A percentile compares a stretch with the other conserved stretches of the same genome.
Evolutionary conservation across 2,888 invertebrate species (phyloP).

Genomic region (Epinotia demarniana): DNA sequence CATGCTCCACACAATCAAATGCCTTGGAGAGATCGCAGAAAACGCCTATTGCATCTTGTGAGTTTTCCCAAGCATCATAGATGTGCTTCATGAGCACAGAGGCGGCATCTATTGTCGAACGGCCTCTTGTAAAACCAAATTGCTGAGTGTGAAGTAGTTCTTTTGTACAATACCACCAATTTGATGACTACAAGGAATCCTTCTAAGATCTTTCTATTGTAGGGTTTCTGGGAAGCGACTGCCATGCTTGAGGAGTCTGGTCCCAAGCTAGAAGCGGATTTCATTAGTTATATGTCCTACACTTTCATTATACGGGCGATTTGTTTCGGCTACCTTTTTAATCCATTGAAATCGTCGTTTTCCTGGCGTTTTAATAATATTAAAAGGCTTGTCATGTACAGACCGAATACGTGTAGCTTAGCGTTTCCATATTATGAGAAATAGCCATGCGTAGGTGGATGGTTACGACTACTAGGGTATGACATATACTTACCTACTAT

Average conservation of each 20-base stretch:
- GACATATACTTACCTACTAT: background rate
- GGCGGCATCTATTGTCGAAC: no score
- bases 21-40: no score
- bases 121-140: no score
- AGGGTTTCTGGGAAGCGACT: background rate
- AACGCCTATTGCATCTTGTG: no score
- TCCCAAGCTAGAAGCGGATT: background rate
- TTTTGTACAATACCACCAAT: background rate
- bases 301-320: no score
- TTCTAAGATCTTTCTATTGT: background rate
- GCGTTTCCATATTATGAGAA: background rate
- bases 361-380: background rate
- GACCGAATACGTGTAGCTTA: background rate
- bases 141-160: no score
- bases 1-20: no score
- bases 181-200: background rate
- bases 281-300: no score
- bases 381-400: background rate
- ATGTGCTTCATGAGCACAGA: no score
- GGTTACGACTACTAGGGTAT: conserved; percentile 1
- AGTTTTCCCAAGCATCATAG: no score
- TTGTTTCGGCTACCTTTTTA: no score
- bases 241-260: background rate
- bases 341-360: no score
- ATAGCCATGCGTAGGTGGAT: conserved; percentile 6